Base-by-base conservation (phyloP, 2,797 vertebrate genomes). In the Hoplostethus mediterraneus region DNA sequence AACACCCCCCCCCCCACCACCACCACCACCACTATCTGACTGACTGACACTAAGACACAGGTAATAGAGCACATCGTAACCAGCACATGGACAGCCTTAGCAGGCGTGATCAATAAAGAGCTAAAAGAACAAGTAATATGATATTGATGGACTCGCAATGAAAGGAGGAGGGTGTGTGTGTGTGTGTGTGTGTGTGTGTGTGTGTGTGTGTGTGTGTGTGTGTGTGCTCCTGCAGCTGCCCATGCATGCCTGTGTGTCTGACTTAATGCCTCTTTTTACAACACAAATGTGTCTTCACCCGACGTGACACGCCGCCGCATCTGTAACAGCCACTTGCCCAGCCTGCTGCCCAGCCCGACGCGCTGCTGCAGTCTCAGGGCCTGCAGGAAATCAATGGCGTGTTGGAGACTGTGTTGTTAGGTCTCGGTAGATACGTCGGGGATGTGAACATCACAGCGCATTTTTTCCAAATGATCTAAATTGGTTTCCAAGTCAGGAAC, bases 41-140 rank as follows among this genome's bases (percentile, higher is more conserved):
- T 69, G 44, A 44, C 65, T 73, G 84, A 92, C 87, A 86, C 84
- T 80, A 84, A 84, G 79, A 47, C 81, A 72, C 84, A 82, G 82
- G 82, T 91, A 94, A 92, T 90, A 89, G 88, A 89, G 80, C 86
- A 78, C 83, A 88, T 89, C 84, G 87, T 90, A 91, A 93, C 84
- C 89, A 73, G 84, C 70, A 62, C 88, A 91, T 77, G 90, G 75
- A 81, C 82, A 72, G 79, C 79, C 51, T 61, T 80, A 82, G 83
- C 77, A 78, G 85, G 60, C 72, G 5, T 79, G 91, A 95, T 95
- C 94, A 92, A 95, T 95, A 92, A 31, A 75, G 73, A 80, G 83
- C 89, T 78, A 89, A 90, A 87, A 87, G 90, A 90, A 88, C 90
- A 90, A 73, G 88, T 93, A 91, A 96, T 95, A 93, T 93, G 90